These are phyloP conservation scores for Temnopleurus reevesii DNA, from an alignment of 53 echinoderm and acorn worm species.

Conservation along the genomic window DNA sequence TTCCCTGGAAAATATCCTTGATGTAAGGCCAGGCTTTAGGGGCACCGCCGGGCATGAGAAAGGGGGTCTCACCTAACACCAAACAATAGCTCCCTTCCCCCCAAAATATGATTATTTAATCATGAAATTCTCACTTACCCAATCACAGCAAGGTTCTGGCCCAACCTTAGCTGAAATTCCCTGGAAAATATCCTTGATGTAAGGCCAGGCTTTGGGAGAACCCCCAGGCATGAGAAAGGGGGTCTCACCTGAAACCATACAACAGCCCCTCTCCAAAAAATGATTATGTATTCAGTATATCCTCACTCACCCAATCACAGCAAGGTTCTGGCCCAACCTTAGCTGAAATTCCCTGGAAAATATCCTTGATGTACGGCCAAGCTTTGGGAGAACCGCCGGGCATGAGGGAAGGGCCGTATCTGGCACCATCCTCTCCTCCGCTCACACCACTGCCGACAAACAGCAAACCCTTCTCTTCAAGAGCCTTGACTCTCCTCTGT, in stretches of 20 bases:
- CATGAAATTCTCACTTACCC: no score
- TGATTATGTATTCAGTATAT: no score
- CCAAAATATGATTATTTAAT: no score
- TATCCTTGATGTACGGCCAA: conserved; percentile 94
- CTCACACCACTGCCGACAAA: conserved; percentile 98
- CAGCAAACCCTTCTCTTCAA: conserved; percentile 81
- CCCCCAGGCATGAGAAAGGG: conserved; percentile 97
- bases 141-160: conserved; percentile 90
- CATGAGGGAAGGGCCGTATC: conserved; percentile 99
- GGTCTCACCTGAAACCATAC: conserved; percentile 91
- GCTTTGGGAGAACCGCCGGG: conserved; percentile 94
- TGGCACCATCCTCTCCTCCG: conserved; percentile 96
- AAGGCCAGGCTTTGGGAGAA: conserved; percentile 82
- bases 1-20: no score
- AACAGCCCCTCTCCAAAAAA: conserved; percentile 90
- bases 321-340: conserved; percentile 92
- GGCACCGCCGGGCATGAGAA: no score
- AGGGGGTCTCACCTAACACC: conserved; percentile 87
- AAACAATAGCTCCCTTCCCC: conserved; percentile 93
- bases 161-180: conserved; percentile 87
- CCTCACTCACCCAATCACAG: conserved; percentile 99
- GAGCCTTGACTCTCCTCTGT: conserved; percentile 76
- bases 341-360: conserved; percentile 94
- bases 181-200: conserved; percentile 90
- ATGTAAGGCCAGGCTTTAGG: no score